Percentiles rank a stretch among this genome's conserved stretches.
These are phyloP conservation scores for Trialeurodes vaporariorum DNA, from an alignment of 1,140 invertebrate genomes.

Conservation along the genomic window DNA sequence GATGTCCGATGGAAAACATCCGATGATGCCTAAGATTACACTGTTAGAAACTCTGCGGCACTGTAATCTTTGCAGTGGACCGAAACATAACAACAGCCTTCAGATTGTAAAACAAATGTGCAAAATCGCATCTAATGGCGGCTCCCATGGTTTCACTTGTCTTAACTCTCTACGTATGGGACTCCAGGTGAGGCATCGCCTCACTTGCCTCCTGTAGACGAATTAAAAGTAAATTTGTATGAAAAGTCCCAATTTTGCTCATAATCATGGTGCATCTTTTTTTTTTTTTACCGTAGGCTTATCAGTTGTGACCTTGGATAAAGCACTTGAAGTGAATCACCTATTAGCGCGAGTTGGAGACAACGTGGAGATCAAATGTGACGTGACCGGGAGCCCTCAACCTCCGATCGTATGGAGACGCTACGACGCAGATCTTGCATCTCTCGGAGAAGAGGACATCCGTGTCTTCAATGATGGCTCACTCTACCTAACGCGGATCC, in stretches of 20 bases:
- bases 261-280: conserved; percentile 2
- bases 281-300: conserved; percentile 41
- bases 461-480: conserved; percentile 60
- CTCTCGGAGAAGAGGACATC: conserved; percentile 48
- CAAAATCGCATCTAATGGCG: no score
- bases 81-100: no score
- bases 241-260: not conserved
- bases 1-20: not conserved
- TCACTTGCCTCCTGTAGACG: not conserved
- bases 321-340: conserved; percentile 57
- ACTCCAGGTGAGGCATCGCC: not conserved
- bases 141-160: no score
- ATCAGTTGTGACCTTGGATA: conserved; percentile 57
- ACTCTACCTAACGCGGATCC: conserved; percentile 59
- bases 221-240: not conserved
- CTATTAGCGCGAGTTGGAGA: conserved; percentile 56
- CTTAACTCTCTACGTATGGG: no score
- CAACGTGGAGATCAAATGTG: conserved; percentile 70
- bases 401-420: conserved; percentile 61
- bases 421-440: conserved; percentile 51
- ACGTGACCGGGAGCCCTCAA: conserved; percentile 54
- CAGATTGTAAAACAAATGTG: no score
- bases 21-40: conserved; percentile 1
- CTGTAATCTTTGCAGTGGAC: no score
- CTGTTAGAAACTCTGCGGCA: no score